phyloP scores from a whole-genome alignment of 2,113 vertebrate species.

The Scomber colias region DNA sequence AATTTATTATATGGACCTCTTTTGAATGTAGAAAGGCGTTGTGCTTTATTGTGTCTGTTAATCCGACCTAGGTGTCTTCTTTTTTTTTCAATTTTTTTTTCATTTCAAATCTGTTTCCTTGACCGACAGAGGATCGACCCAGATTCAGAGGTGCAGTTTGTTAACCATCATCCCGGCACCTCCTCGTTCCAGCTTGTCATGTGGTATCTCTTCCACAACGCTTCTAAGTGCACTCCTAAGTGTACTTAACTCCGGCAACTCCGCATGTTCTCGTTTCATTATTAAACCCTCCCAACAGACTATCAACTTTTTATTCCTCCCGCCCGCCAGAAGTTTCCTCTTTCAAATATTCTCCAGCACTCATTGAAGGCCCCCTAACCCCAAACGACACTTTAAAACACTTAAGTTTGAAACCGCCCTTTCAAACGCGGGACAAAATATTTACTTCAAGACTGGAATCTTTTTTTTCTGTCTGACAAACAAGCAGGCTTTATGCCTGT shows the following conservation, averaged over 20 bases:
- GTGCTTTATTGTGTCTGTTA: slow-evolving; percentile 9
- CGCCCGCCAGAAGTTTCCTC: slow-evolving; percentile 58
- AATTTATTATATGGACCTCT: slow-evolving; percentile 24
- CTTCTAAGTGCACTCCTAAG: slow-evolving; percentile 76
- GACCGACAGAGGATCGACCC: slow-evolving; percentile 42
- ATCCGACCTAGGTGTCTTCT: slow-evolving; percentile 17
- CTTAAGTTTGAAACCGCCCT: slow-evolving; percentile 57
- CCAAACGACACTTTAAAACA: slow-evolving; percentile 70
- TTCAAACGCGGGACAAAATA: slow-evolving; percentile 57
- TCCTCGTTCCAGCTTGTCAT: slow-evolving; percentile 55
- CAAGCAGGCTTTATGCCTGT: slow-evolving; percentile 36
- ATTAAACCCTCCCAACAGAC: slow-evolving; percentile 79
- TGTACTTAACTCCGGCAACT: slow-evolving; percentile 76
- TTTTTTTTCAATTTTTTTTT: neutral
- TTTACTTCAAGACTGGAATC: slow-evolving; percentile 58
- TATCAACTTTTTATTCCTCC: slow-evolving; percentile 70
- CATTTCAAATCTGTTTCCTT: slow-evolving; percentile 36
- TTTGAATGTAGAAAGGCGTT: slow-evolving; percentile 3
- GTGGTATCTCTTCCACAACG: slow-evolving; percentile 73
- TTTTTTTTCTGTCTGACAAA: slow-evolving; percentile 35
- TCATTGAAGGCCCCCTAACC: slow-evolving; percentile 55
- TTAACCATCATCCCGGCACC: slow-evolving; percentile 66
- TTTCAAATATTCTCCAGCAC: slow-evolving; percentile 57
- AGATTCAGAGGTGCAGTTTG: slow-evolving; percentile 59
- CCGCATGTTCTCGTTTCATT: slow-evolving; percentile 77